Evolutionary conservation across 2,797 vertebrate species (phyloP), one percentile per base, ranked within the genome.

Genomic region (Stomatorhinus walkeri): DNA sequence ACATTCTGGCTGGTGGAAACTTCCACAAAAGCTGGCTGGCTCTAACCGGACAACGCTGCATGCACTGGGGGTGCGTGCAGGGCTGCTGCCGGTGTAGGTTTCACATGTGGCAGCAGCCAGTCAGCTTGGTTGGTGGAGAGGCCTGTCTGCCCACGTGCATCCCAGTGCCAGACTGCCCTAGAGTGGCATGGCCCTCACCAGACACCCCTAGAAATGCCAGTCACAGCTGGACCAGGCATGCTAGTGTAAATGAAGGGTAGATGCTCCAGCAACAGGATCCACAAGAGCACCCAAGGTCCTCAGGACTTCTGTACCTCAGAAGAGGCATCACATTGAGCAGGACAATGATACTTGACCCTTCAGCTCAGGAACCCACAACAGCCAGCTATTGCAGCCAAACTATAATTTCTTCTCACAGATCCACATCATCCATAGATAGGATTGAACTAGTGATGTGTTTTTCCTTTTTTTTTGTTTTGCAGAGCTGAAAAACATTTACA

Each of bases 1-100:
- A 97, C 88, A 94, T 96, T 0, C n/a, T 96, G 90, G 95, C 95
- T 36, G 96, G 94, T 89, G 94, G 96, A 87, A 93, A 93, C 49
- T 95, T 96, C 92, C 95, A 92, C 89, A 93, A 89, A 89, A 93
- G 91, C 89, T 89, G 94, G 81, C 91, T 89, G 89, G 91, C 91
- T 22, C 83, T 94, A 32, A 93, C 90, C 56, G 89, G 89, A 84
- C 79, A 43, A 46, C 48, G 1, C 52, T 28, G 64, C 3, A 46
- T 1, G 36, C 81, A 54, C 46, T 46, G 76, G 36, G 5, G 36
- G 16, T 46, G 40, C 2, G 7, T 19, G 40, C 36, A 43, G 36
- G 46, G 1, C 43, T 16, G 68, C 43, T 61, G 64, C 46, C 19
- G 7, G 2, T 16, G 43, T 10, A 36, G 48, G 16, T 84, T 24